These are phyloP conservation scores for Corythornis cristatus DNA, from an alignment of 2,113 vertebrate genomes.

Conservation along the genomic window DNA sequence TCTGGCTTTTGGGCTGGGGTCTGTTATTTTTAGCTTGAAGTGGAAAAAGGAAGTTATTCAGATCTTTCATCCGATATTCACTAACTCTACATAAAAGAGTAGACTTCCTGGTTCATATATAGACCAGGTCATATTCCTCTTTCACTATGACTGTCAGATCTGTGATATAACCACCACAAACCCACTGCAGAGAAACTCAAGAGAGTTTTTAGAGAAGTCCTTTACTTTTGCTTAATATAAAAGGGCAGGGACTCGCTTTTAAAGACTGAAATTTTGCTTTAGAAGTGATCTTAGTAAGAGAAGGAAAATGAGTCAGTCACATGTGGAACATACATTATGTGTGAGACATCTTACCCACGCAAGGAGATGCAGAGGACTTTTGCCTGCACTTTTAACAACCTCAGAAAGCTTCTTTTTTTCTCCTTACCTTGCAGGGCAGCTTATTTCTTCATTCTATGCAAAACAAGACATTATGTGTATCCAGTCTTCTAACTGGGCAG, in stretches of 20 bases:
- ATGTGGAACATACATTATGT: not conserved
- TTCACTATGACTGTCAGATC: constrained; percentile 36
- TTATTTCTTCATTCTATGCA: not conserved
- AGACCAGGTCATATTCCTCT: constrained; percentile 66
- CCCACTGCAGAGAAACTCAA: constrained; percentile 51
- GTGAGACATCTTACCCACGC: not conserved
- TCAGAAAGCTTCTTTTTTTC: not conserved
- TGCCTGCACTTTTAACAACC: not conserved
- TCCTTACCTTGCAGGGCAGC: not conserved
- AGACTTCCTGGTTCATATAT: constrained; percentile 47
- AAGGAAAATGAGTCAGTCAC: constrained; percentile 55
- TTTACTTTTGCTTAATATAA: constrained; percentile 10
- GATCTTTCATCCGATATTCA: constrained; percentile 49
- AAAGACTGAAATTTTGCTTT: constrained; percentile 29
- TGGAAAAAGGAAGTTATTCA: constrained; percentile 48
- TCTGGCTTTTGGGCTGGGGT: not conserved
- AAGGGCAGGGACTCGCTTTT: not conserved
- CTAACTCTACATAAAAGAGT: not conserved
- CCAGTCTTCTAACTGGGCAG: not conserved
- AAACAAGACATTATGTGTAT: not conserved
- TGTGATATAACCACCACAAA: constrained; percentile 23
- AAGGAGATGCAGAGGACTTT: not conserved
- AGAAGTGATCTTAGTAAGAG: constrained; percentile 34
- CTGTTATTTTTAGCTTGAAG: constrained; percentile 15
- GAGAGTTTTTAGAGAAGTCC: constrained; percentile 48